Evolutionary conservation across 2,113 vertebrate genomes (phyloP).

Genomic region (Coptodon rendalli): DNA sequence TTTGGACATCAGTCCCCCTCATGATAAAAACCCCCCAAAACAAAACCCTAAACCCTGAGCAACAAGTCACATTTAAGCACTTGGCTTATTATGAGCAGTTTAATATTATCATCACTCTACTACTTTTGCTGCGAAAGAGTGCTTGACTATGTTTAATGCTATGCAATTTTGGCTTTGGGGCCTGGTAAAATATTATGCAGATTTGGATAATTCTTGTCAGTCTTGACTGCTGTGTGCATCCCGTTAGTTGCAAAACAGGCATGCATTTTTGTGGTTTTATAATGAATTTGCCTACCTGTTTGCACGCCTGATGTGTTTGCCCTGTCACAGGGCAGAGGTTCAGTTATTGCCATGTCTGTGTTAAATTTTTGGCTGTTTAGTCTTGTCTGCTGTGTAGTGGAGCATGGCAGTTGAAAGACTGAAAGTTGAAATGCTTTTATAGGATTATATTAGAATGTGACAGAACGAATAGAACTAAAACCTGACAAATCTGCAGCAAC

Average conservation of each 20-base stretch:
- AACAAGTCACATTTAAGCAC: too few relatives aligned
- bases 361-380: fast-evolving
- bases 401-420: neutral
- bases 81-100: too few relatives aligned
- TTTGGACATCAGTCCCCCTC: too few relatives aligned
- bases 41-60: too few relatives aligned
- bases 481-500: neutral
- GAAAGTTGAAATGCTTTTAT: neutral
- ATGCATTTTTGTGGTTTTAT: neutral
- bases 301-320: neutral
- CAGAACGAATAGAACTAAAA: neutral
- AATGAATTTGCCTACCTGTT: neutral
- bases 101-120: neutral
- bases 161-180: neutral
- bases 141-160: neutral
- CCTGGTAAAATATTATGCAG: neutral
- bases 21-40: too few relatives aligned
- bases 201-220: neutral
- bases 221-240: neutral
- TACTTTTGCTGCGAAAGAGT: neutral
- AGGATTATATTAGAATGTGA: fast-evolving
- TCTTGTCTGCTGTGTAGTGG: neutral
- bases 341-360: neutral
- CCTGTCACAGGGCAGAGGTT: neutral
- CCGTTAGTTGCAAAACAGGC: fast-evolving